Evolutionary conservation across 2,113 vertebrate genomes (phyloP).

Genomic region (Bos indicus): DNA sequence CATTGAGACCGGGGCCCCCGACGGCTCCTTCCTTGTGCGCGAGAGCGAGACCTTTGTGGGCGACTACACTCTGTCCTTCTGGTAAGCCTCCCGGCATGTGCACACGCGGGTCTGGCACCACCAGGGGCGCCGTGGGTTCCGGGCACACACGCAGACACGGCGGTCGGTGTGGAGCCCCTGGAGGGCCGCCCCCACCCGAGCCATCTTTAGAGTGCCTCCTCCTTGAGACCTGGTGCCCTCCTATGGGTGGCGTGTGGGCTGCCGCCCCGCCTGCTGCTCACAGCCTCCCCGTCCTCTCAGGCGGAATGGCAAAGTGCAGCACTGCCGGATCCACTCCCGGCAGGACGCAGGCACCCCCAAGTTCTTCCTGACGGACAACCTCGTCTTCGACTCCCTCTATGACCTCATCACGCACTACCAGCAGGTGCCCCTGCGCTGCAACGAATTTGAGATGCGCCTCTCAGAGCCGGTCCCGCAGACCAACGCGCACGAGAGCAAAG

Average conservation of each 20-base stretch:
- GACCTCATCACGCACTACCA: slow-evolving; percentile 99
- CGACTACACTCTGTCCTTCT: slow-evolving; percentile 99
- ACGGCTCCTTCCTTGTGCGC: slow-evolving; percentile 96
- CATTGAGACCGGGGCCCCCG: slow-evolving; percentile 92
- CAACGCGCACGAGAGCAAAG: slow-evolving; percentile 99
- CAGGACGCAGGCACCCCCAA: slow-evolving; percentile 97
- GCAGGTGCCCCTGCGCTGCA: slow-evolving; percentile 97
- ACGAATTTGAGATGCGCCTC: slow-evolving; percentile 99
- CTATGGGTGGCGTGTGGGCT: not conserved
- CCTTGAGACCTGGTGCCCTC: not conserved
- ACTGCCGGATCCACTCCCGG: slow-evolving; percentile 97
- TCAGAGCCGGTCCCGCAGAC: slow-evolving; percentile 97
- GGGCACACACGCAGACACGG: not conserved
- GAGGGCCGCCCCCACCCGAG: not conserved
- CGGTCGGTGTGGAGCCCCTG: not conserved
- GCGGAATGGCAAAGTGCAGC: slow-evolving; percentile 97
- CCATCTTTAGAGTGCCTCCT: not conserved
- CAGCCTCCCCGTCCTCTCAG: slow-evolving; percentile 71
- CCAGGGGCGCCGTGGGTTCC: accelerated
- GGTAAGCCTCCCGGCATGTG: slow-evolving; percentile 77
- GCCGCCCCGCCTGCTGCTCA: not conserved
- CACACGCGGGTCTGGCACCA: accelerated
- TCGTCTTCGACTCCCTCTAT: slow-evolving; percentile 97
- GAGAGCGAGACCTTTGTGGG: slow-evolving; percentile 99
- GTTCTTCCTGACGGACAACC: slow-evolving; percentile 99